Evolutionary conservation across 53 echinoderm and acorn worm species (phyloP), one percentile per base, ranked within the genome.

Genomic region (Paracentrotus lividus): DNA sequence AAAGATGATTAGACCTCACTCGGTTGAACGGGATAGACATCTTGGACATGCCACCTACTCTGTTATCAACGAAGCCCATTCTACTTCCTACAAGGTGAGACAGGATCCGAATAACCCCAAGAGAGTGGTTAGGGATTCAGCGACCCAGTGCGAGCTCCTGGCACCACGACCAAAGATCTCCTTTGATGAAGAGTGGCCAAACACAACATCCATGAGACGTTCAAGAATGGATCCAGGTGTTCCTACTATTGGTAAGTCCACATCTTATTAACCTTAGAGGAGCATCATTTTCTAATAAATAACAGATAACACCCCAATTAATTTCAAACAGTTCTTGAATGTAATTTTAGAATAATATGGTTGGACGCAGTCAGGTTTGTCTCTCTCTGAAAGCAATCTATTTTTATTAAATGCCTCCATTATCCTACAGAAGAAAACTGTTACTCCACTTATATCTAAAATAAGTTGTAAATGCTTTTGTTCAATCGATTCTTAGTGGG

Each of bases 181-280:
- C 24, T 92, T 92, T 31, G 92, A 92, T 34, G 56, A 78, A 78
- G 54, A 77, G 14, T 56, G 40, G 56, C 92, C 53, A 42, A 55
- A 36, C 20, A 78, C n/a, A 12, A 69, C 53, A 16, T 81, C 81
- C 3, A 8, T 10, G 2, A 81, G 81, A 47, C 44, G 20, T 10
- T 34, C 69, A 12, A 44, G 75, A 36, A 14, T 8, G 12, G 81
- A 92, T 92, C 92, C 92, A 40, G 92, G 92, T 52, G 92, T 92
- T 54, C 92, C 92, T 56, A 92, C 92, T 13, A 92, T 92, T 14
- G 92, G 92, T 92, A 15, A 78, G 92, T 58, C 5, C 21, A 49
- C 34, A 49, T 27, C 44, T 81, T n/a, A n/a, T n/a, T n/a, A n/a
- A n/a, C n/a, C n/a, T n/a, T n/a, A n/a, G n/a, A n/a, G n/a, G n/a